phyloP scores from a whole-genome alignment of 2,113 vertebrate species.

The Rynchops niger region DNA sequence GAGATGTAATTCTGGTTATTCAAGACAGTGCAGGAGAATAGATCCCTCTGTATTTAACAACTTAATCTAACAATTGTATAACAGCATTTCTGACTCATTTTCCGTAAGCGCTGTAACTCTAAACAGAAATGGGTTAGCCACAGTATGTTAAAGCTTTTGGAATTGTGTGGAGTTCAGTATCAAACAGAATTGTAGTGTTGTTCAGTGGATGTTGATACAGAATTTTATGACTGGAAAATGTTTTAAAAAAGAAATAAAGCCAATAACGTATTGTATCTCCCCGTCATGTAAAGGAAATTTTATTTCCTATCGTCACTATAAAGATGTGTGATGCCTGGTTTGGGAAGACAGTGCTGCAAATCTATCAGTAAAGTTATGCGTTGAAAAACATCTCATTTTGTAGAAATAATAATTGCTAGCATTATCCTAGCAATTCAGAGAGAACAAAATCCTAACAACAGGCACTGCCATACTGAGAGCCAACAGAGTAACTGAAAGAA shows the following conservation, averaged over 20 bases:
- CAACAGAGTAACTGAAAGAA: slow-evolving; percentile 45
- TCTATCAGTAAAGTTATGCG: background rate
- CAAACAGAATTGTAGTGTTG: background rate
- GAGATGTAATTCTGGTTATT: slow-evolving; percentile 42
- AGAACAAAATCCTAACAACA: slow-evolving; percentile 16
- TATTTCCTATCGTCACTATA: background rate
- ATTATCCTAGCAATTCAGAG: slow-evolving; percentile 33
- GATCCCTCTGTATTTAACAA: slow-evolving; percentile 30
- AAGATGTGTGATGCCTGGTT: background rate
- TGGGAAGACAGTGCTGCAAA: background rate
- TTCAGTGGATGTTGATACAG: background rate
- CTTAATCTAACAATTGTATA: slow-evolving; percentile 27
- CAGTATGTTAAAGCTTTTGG: background rate
- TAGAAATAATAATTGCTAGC: slow-evolving; percentile 27
- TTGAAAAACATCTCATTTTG: background rate
- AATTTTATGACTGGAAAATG: background rate
- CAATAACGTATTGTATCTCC: background rate
- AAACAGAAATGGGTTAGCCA: slow-evolving; percentile 22
- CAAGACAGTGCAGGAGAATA: slow-evolving; percentile 38
- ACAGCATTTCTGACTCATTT: slow-evolving; percentile 46
- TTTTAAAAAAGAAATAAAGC: slow-evolving; percentile 12
- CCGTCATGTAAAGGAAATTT: background rate
- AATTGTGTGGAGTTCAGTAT: background rate
- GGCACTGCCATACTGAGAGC: background rate
- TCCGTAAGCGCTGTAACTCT: background rate